Evolutionary conservation across 2,888 invertebrate genomes (phyloP).

Genomic region (Limnephilus lunatus): DNA sequence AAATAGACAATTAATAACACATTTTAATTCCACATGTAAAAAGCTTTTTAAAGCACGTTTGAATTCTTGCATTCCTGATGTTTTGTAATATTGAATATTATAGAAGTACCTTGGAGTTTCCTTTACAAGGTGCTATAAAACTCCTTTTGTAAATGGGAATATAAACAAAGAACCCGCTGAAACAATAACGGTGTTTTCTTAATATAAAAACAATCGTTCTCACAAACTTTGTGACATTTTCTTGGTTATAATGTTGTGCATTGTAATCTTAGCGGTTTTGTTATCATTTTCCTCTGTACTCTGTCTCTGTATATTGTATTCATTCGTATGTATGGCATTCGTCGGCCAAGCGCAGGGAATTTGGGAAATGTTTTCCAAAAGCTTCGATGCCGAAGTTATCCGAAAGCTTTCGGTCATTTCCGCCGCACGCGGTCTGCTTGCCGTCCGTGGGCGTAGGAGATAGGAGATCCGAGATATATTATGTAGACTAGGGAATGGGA

Average conservation of each 20-base stretch:
- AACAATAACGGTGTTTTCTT: neutral
- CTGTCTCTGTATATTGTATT: neutral
- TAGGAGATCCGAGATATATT: too few species aligned
- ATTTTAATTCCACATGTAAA: too few species aligned
- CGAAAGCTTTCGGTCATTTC: neutral
- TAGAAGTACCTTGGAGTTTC: too few species aligned
- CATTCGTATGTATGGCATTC: too few species aligned
- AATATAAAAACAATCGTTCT: neutral
- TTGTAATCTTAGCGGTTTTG: neutral
- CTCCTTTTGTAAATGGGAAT: neutral
- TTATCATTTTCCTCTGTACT: neutral
- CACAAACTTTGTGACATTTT: neutral
- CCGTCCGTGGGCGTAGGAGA: neutral
- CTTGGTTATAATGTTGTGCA: neutral
- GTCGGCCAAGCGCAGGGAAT: neutral
- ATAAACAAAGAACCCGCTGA: neutral
- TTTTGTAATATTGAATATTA: too few species aligned
- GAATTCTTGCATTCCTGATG: too few species aligned
- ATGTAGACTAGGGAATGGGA: neutral
- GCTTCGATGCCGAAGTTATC: neutral
- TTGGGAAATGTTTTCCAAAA: neutral
- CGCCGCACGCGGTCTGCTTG: neutral
- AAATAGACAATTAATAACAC: too few species aligned
- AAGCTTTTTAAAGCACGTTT: too few species aligned
- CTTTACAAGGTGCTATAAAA: neutral